Evolutionary conservation across 2,888 invertebrate genomes (phyloP), one percentile per base, ranked within the genome.

Genomic region (Portevinia maculata): DNA sequence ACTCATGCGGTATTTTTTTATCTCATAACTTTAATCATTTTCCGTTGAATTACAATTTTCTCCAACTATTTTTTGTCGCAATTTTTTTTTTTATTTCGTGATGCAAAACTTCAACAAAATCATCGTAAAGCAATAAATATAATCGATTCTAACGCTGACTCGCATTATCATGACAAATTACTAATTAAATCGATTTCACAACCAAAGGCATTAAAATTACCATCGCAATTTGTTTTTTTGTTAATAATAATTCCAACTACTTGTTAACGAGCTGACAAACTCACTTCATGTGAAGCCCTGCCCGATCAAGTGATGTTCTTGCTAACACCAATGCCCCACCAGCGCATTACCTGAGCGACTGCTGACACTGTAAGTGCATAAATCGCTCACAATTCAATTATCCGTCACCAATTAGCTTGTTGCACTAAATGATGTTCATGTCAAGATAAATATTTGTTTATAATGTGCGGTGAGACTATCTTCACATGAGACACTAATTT

Each of bases 381-480:
- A 81, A 59, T 75, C 64, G 75, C 70, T 70, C 67, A 59, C 57
- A 75, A 67, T 67, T 64, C 79, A 81, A 81, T 81, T 81, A 75
- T 70, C 55, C 50, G 37, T 24, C 69, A 60, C 64, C 79, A 81
- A 81, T 81, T 70, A 81, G 57, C 64, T 69, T 57, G 79, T 69
- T 75, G 59, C 57, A 69, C 79, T 69, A 75, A 81, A 52, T 75
- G 79, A 75, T 64, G 57, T 59, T 41, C 69, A 75, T 75, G 74
- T 75, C 79, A 44, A 70, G 69, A 70, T 75, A 69, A 81, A 70
- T 81, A 75, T 81, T 75, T 75, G 75, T 64, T 81, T 74, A 60
- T 48, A 65, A 65, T 32, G 34, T 46, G 60, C 4, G 5, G 15
- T 39, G 39, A n/a, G 60, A 30, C 32, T 53, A 64, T 78, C 71